Evolutionary conservation across 2,113 vertebrate genomes (phyloP).

Genomic region (Microcebus jonahi): DNA sequence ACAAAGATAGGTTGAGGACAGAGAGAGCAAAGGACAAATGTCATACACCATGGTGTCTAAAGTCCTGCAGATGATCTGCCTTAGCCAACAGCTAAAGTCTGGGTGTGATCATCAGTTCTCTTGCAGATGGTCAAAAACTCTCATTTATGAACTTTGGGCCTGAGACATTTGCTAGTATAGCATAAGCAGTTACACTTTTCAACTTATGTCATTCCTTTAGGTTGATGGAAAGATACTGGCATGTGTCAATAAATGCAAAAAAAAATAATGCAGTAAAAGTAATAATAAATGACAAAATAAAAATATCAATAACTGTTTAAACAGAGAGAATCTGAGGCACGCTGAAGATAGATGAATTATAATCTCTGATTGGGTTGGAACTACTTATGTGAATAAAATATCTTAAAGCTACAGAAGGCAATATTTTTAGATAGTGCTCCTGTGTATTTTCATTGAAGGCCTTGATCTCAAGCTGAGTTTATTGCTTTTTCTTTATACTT

Average conservation of each 20-base stretch:
- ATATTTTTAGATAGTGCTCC: background rate
- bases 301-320: background rate
- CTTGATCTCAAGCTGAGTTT: background rate
- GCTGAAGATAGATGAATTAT: background rate
- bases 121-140: background rate
- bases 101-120: background rate
- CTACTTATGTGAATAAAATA: background rate
- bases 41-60: too few relatives aligned
- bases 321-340: background rate
- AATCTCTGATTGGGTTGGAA: background rate
- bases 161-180: background rate
- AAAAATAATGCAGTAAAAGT: background rate
- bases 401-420: background rate
- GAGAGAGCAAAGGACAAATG: background rate
- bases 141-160: background rate
- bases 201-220: background rate
- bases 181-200: background rate
- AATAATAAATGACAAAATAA: conserved; percentile 11
- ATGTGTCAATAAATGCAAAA: background rate
- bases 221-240: background rate
- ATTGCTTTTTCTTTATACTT: conserved; percentile 7
- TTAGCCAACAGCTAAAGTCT: background rate
- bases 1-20: background rate
- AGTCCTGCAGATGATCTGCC: background rate
- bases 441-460: background rate